Base-by-base conservation (phyloP, 2,797 vertebrate genomes). In the Aulostomus chinensis region DNA sequence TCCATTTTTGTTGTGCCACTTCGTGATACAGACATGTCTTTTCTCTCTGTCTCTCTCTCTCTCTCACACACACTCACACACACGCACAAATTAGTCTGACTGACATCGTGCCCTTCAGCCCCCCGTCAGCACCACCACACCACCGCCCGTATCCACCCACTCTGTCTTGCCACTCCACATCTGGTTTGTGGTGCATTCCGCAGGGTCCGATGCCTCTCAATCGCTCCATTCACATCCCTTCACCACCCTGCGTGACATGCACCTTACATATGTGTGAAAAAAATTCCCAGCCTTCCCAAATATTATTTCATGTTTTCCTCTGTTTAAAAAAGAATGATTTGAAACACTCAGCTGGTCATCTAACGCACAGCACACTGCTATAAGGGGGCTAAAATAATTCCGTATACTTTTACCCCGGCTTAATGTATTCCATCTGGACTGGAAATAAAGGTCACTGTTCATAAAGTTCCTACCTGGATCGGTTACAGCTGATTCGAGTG, bases 161-260 rank as follows among this genome's bases (percentile, higher is more conserved):
- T 52, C 68, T 65, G 73, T 80, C 73, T 57, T 58, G 70, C 68
- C 9, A 47, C 73, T 79, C 74, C 81, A 86, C 91, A 89, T 86
- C 89, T 86, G 91, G 80, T 72, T 82, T 86, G 69, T 58, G 53
- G 59, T 49, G 51, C 65, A 82, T 87, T 86, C 79, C 52, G 0
- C 37, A 5, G 65, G 72, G 68, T 78, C 66, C 21, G 61, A 20
- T 31, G 29, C 57, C 28, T 14, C 45, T 68, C 62, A 89, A 80
- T 83, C 20, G 39, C 48, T 71, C 64, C 43, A 83, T 86, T 88
- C 86, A 86, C 68, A 62, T 61, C 50, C 15, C 61, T 30, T 56
- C 15, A 2, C 33, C 9, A 13, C 59, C 58, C 69, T 16, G 59
- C 46, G 17, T 61, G 69, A 74, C 43, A 35, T 71, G 68, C 79